Evolutionary conservation across 2,113 vertebrate genomes (phyloP).

Genomic region (Clarias batrachus): DNA sequence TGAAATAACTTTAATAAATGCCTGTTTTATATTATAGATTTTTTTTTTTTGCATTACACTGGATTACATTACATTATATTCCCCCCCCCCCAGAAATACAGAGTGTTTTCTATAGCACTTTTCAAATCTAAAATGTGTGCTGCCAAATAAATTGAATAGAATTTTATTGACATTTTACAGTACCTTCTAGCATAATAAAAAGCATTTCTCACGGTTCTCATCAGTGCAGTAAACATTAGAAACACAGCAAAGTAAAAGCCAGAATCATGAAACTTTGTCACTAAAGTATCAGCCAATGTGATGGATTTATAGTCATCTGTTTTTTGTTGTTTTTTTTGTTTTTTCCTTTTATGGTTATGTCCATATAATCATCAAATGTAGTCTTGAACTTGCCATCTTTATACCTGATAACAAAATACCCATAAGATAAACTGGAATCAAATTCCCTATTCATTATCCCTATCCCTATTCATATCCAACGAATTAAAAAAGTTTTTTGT

Average conservation of each 20-base stretch:
- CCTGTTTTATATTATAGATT: slow-evolving; percentile 12
- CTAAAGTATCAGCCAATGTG: not conserved
- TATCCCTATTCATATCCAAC: not conserved
- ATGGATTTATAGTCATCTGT: not conserved
- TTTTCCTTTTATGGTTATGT: no score
- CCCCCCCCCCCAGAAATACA: not conserved
- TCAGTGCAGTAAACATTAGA: not conserved
- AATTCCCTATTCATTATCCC: not conserved
- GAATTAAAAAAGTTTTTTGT: not conserved
- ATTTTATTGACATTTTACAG: not conserved
- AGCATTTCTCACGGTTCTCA: not conserved
- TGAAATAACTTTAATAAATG: slow-evolving; percentile 22
- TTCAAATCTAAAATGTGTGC: not conserved
- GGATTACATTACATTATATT: no score
- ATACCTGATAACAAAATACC: not conserved
- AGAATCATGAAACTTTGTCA: not conserved
- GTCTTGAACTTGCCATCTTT: not conserved
- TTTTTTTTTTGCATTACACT: not conserved
- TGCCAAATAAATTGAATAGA: not conserved
- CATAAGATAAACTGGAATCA: not conserved
- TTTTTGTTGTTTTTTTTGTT: no score
- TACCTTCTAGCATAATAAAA: not conserved
- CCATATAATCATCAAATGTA: not conserved
- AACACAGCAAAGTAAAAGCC: not conserved
- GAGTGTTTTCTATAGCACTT: not conserved